These are phyloP conservation scores for Salmo trutta DNA, from an alignment of 2,797 vertebrate species.

Conservation along the genomic window DNA sequence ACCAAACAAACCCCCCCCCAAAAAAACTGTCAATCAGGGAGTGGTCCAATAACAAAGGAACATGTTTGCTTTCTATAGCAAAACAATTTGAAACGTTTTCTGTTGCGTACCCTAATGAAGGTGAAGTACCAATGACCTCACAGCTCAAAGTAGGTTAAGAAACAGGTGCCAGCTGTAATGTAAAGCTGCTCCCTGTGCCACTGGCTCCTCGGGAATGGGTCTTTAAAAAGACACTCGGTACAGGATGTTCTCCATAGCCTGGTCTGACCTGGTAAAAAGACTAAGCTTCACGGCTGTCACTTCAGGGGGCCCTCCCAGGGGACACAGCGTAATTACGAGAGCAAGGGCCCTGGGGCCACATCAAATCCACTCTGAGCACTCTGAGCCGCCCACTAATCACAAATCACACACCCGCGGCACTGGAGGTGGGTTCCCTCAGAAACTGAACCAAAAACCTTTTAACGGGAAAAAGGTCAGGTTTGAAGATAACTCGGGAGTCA, in stretches of 20 bases:
- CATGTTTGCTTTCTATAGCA: background rate
- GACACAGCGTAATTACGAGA: constrained; percentile 80
- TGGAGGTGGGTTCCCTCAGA: constrained; percentile 72
- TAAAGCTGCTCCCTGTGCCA: constrained; percentile 72
- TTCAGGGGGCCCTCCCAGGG: constrained; percentile 72
- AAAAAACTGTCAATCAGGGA: background rate
- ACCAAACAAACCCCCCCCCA: background rate
- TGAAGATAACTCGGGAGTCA: constrained; percentile 50
- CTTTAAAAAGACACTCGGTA: constrained; percentile 74
- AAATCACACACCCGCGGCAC: constrained; percentile 61
- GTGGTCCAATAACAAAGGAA: background rate
- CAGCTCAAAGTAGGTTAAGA: constrained; percentile 64
- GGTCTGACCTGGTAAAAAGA: constrained; percentile 79
- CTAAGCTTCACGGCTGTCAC: constrained; percentile 70
- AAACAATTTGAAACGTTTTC: background rate
- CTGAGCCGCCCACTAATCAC: constrained; percentile 79
- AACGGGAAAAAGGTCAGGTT: constrained; percentile 75
- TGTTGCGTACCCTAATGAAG: background rate
- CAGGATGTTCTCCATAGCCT: constrained; percentile 68
- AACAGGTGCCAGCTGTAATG: constrained; percentile 72
- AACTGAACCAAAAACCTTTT: constrained; percentile 79
- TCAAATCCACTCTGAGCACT: constrained; percentile 60
- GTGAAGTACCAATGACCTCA: constrained; percentile 7
- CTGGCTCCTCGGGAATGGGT: constrained; percentile 67
- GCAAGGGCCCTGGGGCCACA: constrained; percentile 70